These are phyloP conservation scores for Patella vulgata DNA, from an alignment of 1,140 invertebrate genomes.

Conservation along the genomic window DNA sequence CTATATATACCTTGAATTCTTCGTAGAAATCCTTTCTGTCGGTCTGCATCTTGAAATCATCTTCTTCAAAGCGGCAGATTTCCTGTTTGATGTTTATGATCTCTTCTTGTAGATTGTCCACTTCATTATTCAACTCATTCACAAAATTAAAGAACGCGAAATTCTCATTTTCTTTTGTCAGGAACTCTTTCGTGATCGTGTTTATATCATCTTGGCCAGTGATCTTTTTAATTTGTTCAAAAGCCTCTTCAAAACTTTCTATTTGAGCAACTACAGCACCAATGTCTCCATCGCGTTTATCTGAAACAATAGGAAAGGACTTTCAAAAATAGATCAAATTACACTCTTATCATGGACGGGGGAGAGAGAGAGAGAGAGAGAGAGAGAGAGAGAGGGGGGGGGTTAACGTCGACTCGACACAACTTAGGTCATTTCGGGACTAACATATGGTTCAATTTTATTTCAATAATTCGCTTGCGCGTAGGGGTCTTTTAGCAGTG, in stretches of 20 bases:
- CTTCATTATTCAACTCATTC: slow-evolving; percentile 86
- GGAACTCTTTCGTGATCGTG: slow-evolving; percentile 78
- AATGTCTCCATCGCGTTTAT: slow-evolving; percentile 26
- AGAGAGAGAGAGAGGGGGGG: too few relatives aligned
- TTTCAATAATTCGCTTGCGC: too few relatives aligned
- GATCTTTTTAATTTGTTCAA: slow-evolving; percentile 74
- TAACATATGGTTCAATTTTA: too few relatives aligned
- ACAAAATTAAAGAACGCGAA: slow-evolving; percentile 92
- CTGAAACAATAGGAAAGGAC: too few relatives aligned
- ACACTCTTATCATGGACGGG: too few relatives aligned
- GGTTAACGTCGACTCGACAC: too few relatives aligned
- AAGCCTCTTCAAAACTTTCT: slow-evolving; percentile 78
- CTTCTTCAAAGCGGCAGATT: slow-evolving; percentile 38
- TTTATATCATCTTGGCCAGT: slow-evolving; percentile 79
- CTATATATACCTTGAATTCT: slow-evolving; percentile 47
- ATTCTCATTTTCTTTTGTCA: slow-evolving; percentile 87
- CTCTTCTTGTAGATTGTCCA: slow-evolving; percentile 77
- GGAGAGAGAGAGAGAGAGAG: too few relatives aligned
- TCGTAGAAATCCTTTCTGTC: slow-evolving; percentile 37
- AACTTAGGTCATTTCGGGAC: too few relatives aligned
- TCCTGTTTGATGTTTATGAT: slow-evolving; percentile 69
- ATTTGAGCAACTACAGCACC: slow-evolving; percentile 53
- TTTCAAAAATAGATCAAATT: too few relatives aligned
- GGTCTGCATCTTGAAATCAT: slow-evolving; percentile 44
- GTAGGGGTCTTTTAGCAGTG: too few relatives aligned